Base-by-base conservation (phyloP, 2,797 vertebrate genomes). In the Halcyon chelicuti region DNA sequence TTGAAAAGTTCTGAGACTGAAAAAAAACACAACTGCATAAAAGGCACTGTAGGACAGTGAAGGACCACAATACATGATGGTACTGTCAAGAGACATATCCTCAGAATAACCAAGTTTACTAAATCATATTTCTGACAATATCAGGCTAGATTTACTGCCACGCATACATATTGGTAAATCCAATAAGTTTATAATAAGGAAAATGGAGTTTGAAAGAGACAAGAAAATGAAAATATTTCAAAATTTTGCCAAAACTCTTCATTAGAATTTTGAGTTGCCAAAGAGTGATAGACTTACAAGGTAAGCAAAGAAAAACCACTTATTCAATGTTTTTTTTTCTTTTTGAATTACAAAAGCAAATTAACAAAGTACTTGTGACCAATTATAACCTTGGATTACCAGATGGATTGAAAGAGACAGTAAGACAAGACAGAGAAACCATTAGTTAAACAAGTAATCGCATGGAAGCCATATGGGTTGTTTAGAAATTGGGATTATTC, bases 401-500 rank as follows among this genome's bases (percentile, higher is more conserved):
- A 93, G 76, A 93, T 67, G 46, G 55, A 96, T 92, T 92, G 88
- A 94, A 94, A 96, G 70, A 94, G 86, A 95, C 94, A 88, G 62
- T 86, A 90, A 94, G 44, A 52, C 79, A 92, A 89, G 77, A 65
- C 60, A 88, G 66, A 90, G 71, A 94, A 95, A 86, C 77, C 77
- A 84, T 95, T 95, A 95, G 76, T 93, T 91, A 93, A 93, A 93
- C 44, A 93, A 95, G 52, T 88, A 96, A 96, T 95, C 91, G 95
- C 65, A 71, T 49, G 85, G 90, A 89, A 94, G 54, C 96, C 93
- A 95, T 96, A 93, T 95, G 93, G 90, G 61, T 71, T 87, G 33
- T 90, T 97, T 86, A 90, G 61, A 46, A 96, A 96, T 95, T 95
- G 94, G 88, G 88, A 96, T 95, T 96, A 95, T 75, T 95, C 91